Base-by-base conservation (phyloP, 30 jellyfish, hydroid and myxozoan genomes). In the Turritopsis dohrnii region DNA sequence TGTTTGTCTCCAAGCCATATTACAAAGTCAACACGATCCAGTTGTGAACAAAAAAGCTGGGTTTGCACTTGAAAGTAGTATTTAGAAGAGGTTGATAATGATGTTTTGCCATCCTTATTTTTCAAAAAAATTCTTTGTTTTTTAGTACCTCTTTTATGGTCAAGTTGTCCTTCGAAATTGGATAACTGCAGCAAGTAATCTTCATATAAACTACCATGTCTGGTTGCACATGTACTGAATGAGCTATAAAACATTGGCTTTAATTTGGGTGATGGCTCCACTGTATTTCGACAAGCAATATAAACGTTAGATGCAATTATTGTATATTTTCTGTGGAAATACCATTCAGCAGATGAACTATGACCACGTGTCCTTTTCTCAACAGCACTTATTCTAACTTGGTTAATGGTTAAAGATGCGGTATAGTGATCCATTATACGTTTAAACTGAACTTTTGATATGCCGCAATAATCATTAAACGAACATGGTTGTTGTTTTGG, bases 201-300 rank as follows among this genome's bases (percentile, higher is more conserved):
- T 23, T 60, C 73, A 60, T 60, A 60, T 60, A 23, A 60, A 60
- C 73, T 60, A 60, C 73, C 73, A n/a, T n/a, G n/a, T n/a, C n/a
- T n/a, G n/a, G n/a, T n/a, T n/a, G n/a, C n/a, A n/a, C n/a, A n/a
- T n/a, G n/a, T n/a, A n/a, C n/a, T n/a, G n/a, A n/a, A n/a, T n/a
- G n/a, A n/a, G n/a, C n/a, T n/a, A n/a, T n/a, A n/a, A n/a, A n/a
- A n/a, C n/a, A n/a, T n/a, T n/a, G n/a, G n/a, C n/a, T n/a, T n/a
- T n/a, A n/a, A n/a, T n/a, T n/a, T n/a, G n/a, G n/a, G n/a, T n/a
- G n/a, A n/a, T n/a, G n/a, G n/a, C n/a, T n/a, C n/a, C n/a, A n/a
- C n/a, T n/a, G n/a, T n/a, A n/a, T n/a, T n/a, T n/a, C n/a, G n/a
- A n/a, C n/a, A n/a, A n/a, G n/a, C n/a, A n/a, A n/a, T n/a, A n/a